These are phyloP conservation scores for Agriotes lineatus DNA, from an alignment of 2,888 invertebrate genomes.

Conservation along the genomic window DNA sequence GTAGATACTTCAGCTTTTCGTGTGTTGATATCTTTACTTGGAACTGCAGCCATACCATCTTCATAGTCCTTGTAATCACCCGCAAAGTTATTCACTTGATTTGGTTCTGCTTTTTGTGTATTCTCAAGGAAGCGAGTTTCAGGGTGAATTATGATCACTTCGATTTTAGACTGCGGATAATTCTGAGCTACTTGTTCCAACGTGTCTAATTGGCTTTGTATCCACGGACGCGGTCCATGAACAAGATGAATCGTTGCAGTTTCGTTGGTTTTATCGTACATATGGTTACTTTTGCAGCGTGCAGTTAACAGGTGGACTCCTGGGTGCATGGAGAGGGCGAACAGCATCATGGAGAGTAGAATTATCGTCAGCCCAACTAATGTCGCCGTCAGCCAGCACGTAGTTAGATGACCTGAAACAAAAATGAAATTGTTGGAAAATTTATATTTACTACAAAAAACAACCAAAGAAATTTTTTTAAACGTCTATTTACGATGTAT, in stretches of 20 bases:
- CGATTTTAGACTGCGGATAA: conserved; percentile 58
- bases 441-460: no score
- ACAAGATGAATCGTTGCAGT: conserved; percentile 60
- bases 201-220: conserved; percentile 55
- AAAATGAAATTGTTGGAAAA: no score
- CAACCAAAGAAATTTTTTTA: no score
- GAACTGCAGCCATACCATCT: no score
- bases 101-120: not conserved
- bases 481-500: no score
- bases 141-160: conserved; percentile 55
- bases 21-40: no score
- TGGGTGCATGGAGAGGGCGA: conserved; percentile 45
- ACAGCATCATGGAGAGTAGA: conserved; percentile 42
- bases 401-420: conserved; percentile 51
- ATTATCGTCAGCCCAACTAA: conserved; percentile 44
- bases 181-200: conserved; percentile 58
- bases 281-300: conserved; percentile 39
- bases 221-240: conserved; percentile 55
- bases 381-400: conserved; percentile 48
- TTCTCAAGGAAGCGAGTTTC: not conserved
- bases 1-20: not conserved
- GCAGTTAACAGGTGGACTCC: conserved; percentile 34
- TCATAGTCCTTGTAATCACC: no score
- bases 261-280: conserved; percentile 37
- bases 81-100: not conserved